phyloP scores from a whole-genome alignment of 2,888 invertebrate genomes.

The Aphidoletes aphidimyza region DNA sequence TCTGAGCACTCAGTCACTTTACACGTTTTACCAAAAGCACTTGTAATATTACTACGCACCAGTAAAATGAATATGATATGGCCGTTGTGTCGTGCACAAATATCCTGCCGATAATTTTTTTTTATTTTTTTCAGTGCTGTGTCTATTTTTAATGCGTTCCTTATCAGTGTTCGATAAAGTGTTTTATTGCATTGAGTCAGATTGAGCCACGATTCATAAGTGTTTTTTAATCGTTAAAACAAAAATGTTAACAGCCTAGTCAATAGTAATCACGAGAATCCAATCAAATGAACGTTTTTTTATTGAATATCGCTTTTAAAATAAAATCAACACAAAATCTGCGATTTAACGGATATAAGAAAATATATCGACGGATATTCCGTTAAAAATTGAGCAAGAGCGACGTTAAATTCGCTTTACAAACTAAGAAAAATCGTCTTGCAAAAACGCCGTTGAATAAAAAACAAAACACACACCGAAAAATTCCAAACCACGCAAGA shows the following conservation, averaged over 20 bases:
- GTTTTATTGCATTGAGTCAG: constrained; percentile 8
- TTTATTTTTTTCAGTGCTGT: background rate
- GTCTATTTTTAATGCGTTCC: background rate
- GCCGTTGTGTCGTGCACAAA: background rate
- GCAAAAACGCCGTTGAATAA: background rate
- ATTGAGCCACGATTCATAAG: background rate
- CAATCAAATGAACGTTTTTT: too few species aligned
- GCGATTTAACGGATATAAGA: background rate
- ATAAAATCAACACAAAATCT: background rate
- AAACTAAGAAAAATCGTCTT: background rate
- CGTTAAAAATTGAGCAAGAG: constrained; percentile 41
- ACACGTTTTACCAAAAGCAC: too few species aligned
- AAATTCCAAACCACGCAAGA: constrained; percentile 14
- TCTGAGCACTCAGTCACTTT: too few species aligned
- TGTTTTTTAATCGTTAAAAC: constrained; percentile 4
- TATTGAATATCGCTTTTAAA: background rate
- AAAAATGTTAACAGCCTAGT: background rate
- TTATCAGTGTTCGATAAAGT: constrained; percentile 31
- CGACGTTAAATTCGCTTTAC: background rate
- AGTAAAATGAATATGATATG: background rate
- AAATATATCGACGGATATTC: background rate
- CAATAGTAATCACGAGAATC: background rate
- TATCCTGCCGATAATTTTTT: background rate
- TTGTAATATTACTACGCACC: too few species aligned
- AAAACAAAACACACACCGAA: background rate